Percentiles rank a stretch among this genome's conserved stretches.
phyloP scores from a whole-genome alignment of 2,888 invertebrate genomes.

The Diarsia mendica region DNA sequence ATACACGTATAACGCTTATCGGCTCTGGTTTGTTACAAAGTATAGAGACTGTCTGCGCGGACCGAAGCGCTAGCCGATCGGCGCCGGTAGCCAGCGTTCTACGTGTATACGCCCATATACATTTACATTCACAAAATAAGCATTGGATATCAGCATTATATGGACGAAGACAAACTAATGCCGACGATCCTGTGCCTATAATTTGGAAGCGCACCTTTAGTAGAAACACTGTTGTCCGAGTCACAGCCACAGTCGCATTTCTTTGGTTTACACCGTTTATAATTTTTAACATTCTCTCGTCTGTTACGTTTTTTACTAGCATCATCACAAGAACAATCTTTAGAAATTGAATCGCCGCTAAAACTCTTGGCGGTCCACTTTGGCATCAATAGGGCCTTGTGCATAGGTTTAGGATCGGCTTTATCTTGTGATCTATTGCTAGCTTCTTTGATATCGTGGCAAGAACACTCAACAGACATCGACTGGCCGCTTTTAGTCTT shows the following conservation, averaged over 20 bases:
- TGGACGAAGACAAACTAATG: conserved; percentile 8
- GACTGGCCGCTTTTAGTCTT: not conserved
- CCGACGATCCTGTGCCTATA: not conserved
- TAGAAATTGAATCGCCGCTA: conserved; percentile 10
- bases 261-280: conserved; percentile 1
- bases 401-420: not conserved
- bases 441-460: not conserved
- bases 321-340: conserved; percentile 4
- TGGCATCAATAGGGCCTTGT: not conserved
- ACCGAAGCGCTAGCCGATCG: no score
- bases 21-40: no score
- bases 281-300: not conserved
- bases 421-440: not conserved
- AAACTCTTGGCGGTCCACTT: conserved; percentile 1
- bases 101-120: no score
- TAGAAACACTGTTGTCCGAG: conserved; percentile 8
- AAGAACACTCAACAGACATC: not conserved
- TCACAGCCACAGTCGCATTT: conserved; percentile 18
- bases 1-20: no score
- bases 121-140: not conserved
- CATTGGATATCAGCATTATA: not conserved
- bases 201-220: conserved; percentile 15
- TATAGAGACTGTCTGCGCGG: no score
- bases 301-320: not conserved
- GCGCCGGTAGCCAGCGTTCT: no score